Conservation (phyloP, 1,140 invertebrate species). For the Aphaenogaster ashmeadi region DNA sequence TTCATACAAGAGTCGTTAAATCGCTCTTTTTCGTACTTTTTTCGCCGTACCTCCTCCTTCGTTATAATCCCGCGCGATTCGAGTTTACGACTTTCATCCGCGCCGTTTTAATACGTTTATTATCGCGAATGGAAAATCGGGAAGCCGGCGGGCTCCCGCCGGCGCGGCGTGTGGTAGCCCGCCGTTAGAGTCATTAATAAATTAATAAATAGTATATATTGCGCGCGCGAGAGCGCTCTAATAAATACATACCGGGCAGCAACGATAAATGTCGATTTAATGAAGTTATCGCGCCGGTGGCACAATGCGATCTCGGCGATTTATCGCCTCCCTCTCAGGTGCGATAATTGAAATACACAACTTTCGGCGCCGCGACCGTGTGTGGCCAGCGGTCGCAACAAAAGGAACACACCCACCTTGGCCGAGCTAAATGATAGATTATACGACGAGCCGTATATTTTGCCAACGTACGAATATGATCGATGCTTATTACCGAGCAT, state of each 20-base stretch:
- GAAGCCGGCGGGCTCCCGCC: background rate
- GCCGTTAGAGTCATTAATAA: slow-evolving; percentile 48
- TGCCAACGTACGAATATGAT: slow-evolving; percentile 47
- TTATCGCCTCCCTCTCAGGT: slow-evolving; percentile 44
- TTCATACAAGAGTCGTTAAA: background rate
- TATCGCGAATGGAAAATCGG: slow-evolving; percentile 6
- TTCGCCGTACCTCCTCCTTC: background rate
- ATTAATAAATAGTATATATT: slow-evolving; percentile 58
- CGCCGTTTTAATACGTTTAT: slow-evolving; percentile 14
- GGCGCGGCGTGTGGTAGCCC: background rate
- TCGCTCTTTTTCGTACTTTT: background rate
- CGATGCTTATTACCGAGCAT: slow-evolving; percentile 57
- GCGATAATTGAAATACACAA: slow-evolving; percentile 67
- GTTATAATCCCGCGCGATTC: slow-evolving; percentile 6
- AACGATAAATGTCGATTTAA: slow-evolving; percentile 64
- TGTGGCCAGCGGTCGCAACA: slow-evolving; percentile 23
- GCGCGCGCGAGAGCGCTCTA: background rate
- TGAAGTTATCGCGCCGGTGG: slow-evolving; percentile 56
- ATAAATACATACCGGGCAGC: slow-evolving; percentile 32
- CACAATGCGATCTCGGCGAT: slow-evolving; percentile 55
- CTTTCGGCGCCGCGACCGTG: slow-evolving; percentile 28
- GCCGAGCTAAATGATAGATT: slow-evolving; percentile 56
- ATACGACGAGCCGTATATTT: slow-evolving; percentile 53
- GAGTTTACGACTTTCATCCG: slow-evolving; percentile 30
- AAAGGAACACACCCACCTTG: slow-evolving; percentile 45